Conservation (phyloP, 2,113 vertebrate genomes). For the Ictidomys tridecemlineatus region DNA sequence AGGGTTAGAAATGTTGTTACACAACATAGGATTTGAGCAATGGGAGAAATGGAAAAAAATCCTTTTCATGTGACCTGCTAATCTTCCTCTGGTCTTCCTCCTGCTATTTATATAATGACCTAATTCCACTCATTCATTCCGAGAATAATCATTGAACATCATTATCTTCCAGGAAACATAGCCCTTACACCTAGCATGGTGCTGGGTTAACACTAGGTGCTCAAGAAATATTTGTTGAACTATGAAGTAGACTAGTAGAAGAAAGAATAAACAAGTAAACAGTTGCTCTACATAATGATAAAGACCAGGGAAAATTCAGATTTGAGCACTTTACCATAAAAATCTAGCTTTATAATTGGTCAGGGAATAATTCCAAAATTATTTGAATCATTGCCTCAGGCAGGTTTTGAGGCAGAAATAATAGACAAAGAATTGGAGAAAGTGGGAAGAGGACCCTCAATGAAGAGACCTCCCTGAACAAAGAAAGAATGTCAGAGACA, state of each 20-base stretch:
- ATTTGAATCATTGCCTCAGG: background rate
- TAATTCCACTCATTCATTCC: conserved; percentile 38
- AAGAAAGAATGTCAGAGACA: background rate
- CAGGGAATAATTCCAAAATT: background rate
- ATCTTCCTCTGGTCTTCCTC: background rate
- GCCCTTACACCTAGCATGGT: background rate
- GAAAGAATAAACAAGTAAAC: background rate
- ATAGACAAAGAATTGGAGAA: background rate
- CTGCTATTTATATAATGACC: background rate
- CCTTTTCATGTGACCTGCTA: background rate
- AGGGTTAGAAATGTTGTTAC: background rate
- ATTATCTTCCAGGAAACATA: background rate
- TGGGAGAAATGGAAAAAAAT: background rate
- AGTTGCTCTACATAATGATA: background rate
- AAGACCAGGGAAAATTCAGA: background rate
- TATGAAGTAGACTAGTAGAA: background rate
- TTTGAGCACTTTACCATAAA: background rate
- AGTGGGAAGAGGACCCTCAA: background rate
- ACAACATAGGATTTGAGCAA: background rate
- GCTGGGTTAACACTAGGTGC: background rate
- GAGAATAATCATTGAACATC: background rate
- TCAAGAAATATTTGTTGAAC: background rate
- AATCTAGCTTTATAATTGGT: background rate
- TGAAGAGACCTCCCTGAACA: background rate
- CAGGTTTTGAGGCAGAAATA: background rate